Conservation (phyloP, 2,888 invertebrate species). For the Hyles lineata region DNA sequence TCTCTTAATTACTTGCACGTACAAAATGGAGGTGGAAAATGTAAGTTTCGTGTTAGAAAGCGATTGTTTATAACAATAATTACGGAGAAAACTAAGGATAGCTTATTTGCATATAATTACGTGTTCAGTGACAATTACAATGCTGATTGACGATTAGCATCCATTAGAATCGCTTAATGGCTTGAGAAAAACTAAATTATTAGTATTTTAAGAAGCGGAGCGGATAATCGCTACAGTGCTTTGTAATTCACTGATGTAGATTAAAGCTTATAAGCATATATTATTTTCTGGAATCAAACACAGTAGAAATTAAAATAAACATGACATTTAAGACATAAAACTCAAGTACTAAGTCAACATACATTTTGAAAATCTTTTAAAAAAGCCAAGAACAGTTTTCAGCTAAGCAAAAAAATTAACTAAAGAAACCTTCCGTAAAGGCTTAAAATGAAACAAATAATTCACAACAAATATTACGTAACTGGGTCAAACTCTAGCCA, state of each 20-base stretch:
- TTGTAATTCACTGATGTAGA: too few species aligned
- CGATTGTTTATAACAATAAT: constrained; percentile 47
- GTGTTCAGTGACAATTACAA: constrained; percentile 2
- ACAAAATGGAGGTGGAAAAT: constrained; percentile 60
- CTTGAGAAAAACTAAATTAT: constrained; percentile 1
- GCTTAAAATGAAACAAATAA: not conserved
- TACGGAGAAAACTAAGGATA: constrained; percentile 27
- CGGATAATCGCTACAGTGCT: not conserved
- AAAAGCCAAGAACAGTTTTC: not conserved
- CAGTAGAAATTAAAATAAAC: too few species aligned
- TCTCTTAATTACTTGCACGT: constrained; percentile 75
- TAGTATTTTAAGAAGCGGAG: not conserved
- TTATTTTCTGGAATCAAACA: too few species aligned
- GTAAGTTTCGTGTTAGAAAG: constrained; percentile 72
- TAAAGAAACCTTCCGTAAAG: not conserved
- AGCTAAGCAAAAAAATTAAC: not conserved
- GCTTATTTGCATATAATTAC: constrained; percentile 16
- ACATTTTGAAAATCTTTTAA: not conserved
- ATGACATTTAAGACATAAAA: too few species aligned
- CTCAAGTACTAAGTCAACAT: too few species aligned
- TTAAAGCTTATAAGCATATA: too few species aligned
- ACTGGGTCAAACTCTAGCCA: constrained; percentile 10
- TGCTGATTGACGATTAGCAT: constrained; percentile 1
- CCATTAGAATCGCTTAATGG: not conserved
- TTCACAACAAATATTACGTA: constrained; percentile 20